A percentile compares a stretch with the other conserved stretches of the same genome.
Evolutionary conservation across 2,888 invertebrate genomes (phyloP).

Genomic region (Apamea anceps): DNA sequence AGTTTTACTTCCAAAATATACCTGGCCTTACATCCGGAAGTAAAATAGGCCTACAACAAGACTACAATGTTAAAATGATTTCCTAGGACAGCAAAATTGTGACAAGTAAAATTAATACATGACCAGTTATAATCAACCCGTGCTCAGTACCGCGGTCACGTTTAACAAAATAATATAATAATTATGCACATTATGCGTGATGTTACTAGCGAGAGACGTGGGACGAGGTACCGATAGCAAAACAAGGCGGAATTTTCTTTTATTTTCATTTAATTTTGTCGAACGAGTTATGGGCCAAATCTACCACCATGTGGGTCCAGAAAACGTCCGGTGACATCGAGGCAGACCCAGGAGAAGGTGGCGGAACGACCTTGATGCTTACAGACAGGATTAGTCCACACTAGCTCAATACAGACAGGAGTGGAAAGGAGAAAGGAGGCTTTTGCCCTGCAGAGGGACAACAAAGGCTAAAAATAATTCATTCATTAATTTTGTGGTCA

Average conservation of each 20-base stretch:
- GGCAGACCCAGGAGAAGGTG: neutral
- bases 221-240: constrained; percentile 53
- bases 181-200: constrained; percentile 66
- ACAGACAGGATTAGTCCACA: neutral
- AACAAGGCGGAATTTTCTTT: constrained; percentile 19
- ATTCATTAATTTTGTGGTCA: neutral
- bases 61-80: constrained; percentile 23
- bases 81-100: constrained; percentile 28
- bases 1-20: neutral
- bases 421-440: neutral
- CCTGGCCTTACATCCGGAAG: constrained; percentile 10
- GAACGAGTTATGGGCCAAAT: neutral
- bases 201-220: constrained; percentile 58
- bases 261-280: neutral
- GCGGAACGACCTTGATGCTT: neutral
- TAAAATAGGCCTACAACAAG: constrained; percentile 15
- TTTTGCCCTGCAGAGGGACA: neutral
- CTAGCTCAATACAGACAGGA: neutral
- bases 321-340: neutral
- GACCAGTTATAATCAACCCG: constrained; percentile 49
- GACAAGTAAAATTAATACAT: constrained; percentile 46
- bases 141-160: constrained; percentile 64
- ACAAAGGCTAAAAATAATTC: neutral
- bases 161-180: constrained; percentile 67
- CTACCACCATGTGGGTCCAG: neutral